These are phyloP conservation scores for Sminthurinus aureus DNA, from an alignment of 2,888 invertebrate genomes.

Conservation along the genomic window DNA sequence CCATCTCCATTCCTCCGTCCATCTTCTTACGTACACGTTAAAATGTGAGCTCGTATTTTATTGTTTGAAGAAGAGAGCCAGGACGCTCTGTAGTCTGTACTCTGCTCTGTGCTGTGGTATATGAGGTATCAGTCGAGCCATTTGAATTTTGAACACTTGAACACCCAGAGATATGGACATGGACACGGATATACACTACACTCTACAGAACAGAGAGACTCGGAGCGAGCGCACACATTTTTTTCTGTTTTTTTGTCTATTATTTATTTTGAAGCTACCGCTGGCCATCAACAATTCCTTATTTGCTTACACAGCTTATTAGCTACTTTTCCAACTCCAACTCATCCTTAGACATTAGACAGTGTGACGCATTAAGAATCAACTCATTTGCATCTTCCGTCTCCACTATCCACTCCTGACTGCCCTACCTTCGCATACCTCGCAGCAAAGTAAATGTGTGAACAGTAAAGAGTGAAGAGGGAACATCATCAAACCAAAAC, in stretches of 20 bases:
- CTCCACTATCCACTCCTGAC: neutral
- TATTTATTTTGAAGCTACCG: slow-evolving; percentile 27
- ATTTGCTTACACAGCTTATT: slow-evolving; percentile 40
- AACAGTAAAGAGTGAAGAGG: neutral
- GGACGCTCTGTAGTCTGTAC: too few relatives aligned
- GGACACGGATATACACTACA: too few relatives aligned
- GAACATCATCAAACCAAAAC: too few relatives aligned
- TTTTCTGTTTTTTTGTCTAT: slow-evolving; percentile 15
- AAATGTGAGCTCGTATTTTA: slow-evolving; percentile 4
- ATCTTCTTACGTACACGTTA: neutral
- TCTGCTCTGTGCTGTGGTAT: too few relatives aligned
- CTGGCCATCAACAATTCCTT: slow-evolving; percentile 41
- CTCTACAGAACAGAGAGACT: too few relatives aligned
- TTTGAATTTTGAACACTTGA: too few relatives aligned
- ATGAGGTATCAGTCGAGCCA: too few relatives aligned
- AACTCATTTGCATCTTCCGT: slow-evolving; percentile 36
- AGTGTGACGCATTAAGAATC: slow-evolving; percentile 40
- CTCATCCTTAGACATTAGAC: slow-evolving; percentile 1
- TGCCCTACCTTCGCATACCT: neutral
- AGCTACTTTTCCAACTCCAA: slow-evolving; percentile 10
- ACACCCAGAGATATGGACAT: too few relatives aligned
- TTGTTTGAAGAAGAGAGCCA: neutral
- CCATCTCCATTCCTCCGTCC: neutral
- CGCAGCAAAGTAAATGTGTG: neutral
- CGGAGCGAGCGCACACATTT: neutral